These are phyloP conservation scores for Smithornis capensis DNA, from an alignment of 2,113 vertebrate genomes.

Conservation along the genomic window DNA sequence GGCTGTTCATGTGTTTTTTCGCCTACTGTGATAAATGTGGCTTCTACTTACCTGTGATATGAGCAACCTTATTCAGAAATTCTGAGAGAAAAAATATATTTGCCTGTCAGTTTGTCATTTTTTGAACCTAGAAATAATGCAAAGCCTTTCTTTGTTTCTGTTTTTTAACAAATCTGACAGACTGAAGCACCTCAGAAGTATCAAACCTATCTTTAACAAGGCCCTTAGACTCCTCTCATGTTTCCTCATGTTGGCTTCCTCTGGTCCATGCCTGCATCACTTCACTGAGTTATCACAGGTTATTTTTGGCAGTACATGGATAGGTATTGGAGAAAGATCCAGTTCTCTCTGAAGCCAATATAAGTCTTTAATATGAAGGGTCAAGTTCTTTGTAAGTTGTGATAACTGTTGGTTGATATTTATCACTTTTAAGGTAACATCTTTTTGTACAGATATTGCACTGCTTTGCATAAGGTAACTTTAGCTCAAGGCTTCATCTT, in stretches of 20 bases:
- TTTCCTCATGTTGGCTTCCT: not conserved
- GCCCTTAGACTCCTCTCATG: not conserved
- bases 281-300: not conserved
- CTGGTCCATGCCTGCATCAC: not conserved
- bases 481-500: not conserved
- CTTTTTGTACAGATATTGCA: not conserved
- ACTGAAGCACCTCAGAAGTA: not conserved
- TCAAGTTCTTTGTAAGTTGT: not conserved
- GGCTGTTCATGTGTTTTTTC: not conserved
- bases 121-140: not conserved
- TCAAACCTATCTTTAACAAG: not conserved
- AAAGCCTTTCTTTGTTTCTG: not conserved
- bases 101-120: not conserved
- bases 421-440: not conserved
- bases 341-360: not conserved
- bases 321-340: not conserved
- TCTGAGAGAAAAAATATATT: not conserved
- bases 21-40: not conserved
- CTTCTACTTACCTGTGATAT: not conserved
- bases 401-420: not conserved
- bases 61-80: not conserved
- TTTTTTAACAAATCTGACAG: not conserved
- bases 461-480: not conserved
- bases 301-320: not conserved
- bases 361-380: not conserved